These are phyloP conservation scores for Macroteleia sp. DNA, from an alignment of 2,888 invertebrate genomes.

Conservation along the genomic window DNA sequence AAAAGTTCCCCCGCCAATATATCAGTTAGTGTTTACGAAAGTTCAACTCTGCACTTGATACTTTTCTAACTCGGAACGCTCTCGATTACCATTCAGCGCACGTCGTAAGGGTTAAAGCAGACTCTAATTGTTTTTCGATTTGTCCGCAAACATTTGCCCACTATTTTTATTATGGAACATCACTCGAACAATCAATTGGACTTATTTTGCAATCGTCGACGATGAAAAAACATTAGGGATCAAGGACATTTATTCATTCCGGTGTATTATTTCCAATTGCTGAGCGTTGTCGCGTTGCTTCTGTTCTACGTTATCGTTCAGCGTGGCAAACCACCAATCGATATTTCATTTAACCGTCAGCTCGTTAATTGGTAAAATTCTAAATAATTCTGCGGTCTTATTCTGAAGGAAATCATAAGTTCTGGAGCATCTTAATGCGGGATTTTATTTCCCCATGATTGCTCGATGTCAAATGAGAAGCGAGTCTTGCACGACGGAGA, in stretches of 20 bases:
- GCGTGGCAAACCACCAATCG: slow-evolving; percentile 73
- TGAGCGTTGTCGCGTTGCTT: slow-evolving; percentile 44
- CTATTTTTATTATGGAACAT: slow-evolving; percentile 2
- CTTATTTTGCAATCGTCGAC: not conserved
- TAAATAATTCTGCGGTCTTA: slow-evolving; percentile 64
- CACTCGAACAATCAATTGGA: not conserved
- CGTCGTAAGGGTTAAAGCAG: slow-evolving; percentile 16
- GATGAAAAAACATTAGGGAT: slow-evolving; percentile 8
- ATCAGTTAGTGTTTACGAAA: no score
- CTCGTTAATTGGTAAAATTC: slow-evolving; percentile 69
- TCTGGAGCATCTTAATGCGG: no score
- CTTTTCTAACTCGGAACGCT: slow-evolving; percentile 26
- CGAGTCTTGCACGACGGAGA: slow-evolving; percentile 31
- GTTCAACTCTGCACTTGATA: no score
- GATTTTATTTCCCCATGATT: no score
- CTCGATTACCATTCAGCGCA: slow-evolving; percentile 17
- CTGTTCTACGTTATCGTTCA: slow-evolving; percentile 69
- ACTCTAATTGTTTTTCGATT: slow-evolving; percentile 33
- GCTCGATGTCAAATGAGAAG: no score
- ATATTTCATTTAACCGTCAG: slow-evolving; percentile 75
- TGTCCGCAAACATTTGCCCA: slow-evolving; percentile 26
- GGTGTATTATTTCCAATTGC: slow-evolving; percentile 43
- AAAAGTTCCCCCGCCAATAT: slow-evolving; percentile 11
- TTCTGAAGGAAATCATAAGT: slow-evolving; percentile 59
- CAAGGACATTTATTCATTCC: slow-evolving; percentile 21